phyloP scores from a whole-genome alignment of 1,140 invertebrate genomes.

The Solenopsis invicta region DNA sequence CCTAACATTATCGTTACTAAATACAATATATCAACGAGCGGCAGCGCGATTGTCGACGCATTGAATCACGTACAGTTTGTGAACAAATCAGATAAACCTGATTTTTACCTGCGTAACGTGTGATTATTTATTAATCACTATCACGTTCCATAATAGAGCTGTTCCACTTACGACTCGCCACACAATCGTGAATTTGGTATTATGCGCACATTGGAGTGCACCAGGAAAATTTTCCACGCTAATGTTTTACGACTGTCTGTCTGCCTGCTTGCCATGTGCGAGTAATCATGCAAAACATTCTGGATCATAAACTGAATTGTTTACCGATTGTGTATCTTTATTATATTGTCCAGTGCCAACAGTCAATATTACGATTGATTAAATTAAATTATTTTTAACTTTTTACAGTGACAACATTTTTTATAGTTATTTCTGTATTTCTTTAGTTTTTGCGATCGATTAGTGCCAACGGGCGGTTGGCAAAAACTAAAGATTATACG shows the following conservation, averaged over 20 bases:
- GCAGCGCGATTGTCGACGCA: constrained; percentile 16
- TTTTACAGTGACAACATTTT: neutral
- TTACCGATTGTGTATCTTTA: constrained; percentile 5
- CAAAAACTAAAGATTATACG: no score
- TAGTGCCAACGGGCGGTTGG: no score
- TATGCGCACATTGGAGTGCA: constrained; percentile 7
- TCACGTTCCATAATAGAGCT: constrained; percentile 56
- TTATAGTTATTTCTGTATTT: neutral
- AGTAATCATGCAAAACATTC: constrained; percentile 39
- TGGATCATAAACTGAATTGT: neutral
- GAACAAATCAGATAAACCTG: constrained; percentile 17
- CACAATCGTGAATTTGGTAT: constrained; percentile 40
- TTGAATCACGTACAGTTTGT: neutral
- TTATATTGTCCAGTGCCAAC: neutral
- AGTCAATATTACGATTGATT: no score
- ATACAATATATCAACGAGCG: constrained; percentile 43
- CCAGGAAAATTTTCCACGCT: constrained; percentile 54
- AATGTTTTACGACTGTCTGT: constrained; percentile 43
- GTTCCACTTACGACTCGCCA: constrained; percentile 50
- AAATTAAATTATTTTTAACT: neutral
- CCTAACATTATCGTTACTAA: constrained; percentile 26
- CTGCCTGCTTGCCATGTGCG: neutral
- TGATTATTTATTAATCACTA: constrained; percentile 61
- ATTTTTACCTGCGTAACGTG: constrained; percentile 14
- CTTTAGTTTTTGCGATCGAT: no score